phyloP scores from a whole-genome alignment of 2,797 vertebrate species.

The Scleropages formosus region DNA sequence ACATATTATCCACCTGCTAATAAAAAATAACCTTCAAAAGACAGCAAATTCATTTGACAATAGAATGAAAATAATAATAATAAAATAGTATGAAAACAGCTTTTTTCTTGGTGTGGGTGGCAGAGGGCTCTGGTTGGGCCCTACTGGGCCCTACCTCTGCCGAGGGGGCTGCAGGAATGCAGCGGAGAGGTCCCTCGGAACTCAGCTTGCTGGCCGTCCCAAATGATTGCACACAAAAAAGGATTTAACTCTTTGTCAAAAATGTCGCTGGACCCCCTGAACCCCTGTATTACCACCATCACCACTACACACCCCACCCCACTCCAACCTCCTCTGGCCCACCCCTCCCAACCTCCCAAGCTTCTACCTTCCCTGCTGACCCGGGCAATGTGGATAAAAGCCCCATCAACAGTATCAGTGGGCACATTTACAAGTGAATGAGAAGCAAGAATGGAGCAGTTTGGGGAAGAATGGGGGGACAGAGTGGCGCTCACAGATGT shows the following conservation, averaged over 20 bases:
- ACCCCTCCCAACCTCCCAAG: slow-evolving; percentile 29
- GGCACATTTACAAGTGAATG: slow-evolving; percentile 77
- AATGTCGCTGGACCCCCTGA: slow-evolving; percentile 57
- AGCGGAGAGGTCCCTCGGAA: slow-evolving; percentile 34
- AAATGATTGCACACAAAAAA: slow-evolving; percentile 70
- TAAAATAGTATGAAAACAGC: too few relatives aligned
- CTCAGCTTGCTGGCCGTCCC: slow-evolving; percentile 53
- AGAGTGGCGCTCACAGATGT: slow-evolving; percentile 76
- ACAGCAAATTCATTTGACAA: too few relatives aligned
- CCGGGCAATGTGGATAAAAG: slow-evolving; percentile 67
- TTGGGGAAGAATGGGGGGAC: slow-evolving; percentile 70
- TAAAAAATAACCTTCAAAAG: too few relatives aligned
- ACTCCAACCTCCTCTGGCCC: slow-evolving; percentile 33
- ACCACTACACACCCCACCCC: slow-evolving; percentile 45
- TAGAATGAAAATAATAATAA: too few relatives aligned
- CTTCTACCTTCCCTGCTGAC: slow-evolving; percentile 59
- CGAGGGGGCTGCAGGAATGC: slow-evolving; percentile 44
- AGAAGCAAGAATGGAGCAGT: slow-evolving; percentile 71
- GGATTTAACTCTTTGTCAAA: slow-evolving; percentile 66
- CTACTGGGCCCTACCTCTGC: slow-evolving; percentile 17
- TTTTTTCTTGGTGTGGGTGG: too few relatives aligned
- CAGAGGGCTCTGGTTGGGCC: slow-evolving; percentile 1
- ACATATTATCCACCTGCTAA: too few relatives aligned
- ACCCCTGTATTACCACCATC: slow-evolving; percentile 37
- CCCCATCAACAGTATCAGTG: slow-evolving; percentile 71